Percentiles rank a stretch among this genome's conserved stretches.
phyloP scores from a whole-genome alignment of 2,113 vertebrate genomes.

The Suncus etruscus region DNA sequence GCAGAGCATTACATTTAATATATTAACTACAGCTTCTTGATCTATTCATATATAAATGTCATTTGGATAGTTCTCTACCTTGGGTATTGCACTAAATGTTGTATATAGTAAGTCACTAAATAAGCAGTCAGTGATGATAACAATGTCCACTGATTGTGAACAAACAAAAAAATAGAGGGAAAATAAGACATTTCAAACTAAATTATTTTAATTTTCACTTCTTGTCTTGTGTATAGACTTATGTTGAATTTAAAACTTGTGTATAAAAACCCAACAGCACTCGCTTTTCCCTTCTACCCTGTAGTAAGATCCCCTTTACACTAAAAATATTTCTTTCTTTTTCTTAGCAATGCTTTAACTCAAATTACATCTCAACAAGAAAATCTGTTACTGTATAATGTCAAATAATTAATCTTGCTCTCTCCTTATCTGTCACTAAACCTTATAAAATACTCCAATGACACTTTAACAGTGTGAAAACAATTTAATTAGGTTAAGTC shows the following conservation, averaged over 20 bases:
- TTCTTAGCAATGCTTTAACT: conserved; percentile 63
- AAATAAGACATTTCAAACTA: neutral
- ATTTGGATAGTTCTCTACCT: no score
- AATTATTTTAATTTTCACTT: conserved; percentile 22
- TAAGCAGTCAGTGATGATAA: neutral
- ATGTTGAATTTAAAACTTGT: no score
- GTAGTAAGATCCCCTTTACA: neutral
- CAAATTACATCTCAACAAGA: conserved; percentile 72
- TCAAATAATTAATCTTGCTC: conserved; percentile 78
- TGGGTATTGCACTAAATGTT: no score
- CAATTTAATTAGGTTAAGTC: conserved; percentile 84
- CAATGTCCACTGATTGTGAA: neutral
- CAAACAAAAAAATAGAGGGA: neutral
- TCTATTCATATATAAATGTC: no score
- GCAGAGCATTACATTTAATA: no score
- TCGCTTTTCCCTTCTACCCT: neutral
- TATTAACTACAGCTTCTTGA: no score
- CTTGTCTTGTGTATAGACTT: neutral
- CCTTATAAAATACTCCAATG: conserved; percentile 76
- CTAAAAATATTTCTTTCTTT: conserved; percentile 46
- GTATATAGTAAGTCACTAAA: neutral
- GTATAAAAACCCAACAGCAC: neutral
- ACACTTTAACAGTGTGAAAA: conserved; percentile 79
- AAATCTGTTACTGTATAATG: conserved; percentile 68
- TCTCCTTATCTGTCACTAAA: conserved; percentile 73